A percentile compares a stretch with the other conserved stretches of the same genome.
phyloP scores from a whole-genome alignment of 30 jellyfish, hydroid and myxozoan species.

The Hydra vulgaris region DNA sequence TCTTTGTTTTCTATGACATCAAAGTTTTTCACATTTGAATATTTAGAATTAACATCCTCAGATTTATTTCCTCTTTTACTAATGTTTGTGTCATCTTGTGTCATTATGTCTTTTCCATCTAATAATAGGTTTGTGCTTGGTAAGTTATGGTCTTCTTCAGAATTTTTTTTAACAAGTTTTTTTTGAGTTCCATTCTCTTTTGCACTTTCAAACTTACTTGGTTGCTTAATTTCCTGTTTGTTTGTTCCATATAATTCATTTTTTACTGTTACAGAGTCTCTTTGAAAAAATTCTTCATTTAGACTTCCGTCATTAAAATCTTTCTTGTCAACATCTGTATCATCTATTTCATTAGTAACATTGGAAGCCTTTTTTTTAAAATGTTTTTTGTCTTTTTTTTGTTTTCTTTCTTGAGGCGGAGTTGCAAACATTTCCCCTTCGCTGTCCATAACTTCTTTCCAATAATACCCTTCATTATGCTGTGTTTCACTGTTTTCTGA shows the following conservation, averaged over 20 bases:
- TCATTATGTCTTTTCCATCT: neutral
- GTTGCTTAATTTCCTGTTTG: too few relatives aligned
- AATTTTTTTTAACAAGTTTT: neutral
- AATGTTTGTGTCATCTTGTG: neutral
- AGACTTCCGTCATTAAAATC: too few relatives aligned
- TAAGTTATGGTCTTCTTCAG: neutral
- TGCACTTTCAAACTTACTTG: too few relatives aligned
- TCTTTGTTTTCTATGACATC: neutral
- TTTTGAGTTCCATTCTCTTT: too few relatives aligned
- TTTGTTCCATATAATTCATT: too few relatives aligned
- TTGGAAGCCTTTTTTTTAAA: neutral
- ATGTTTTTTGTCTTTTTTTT: neutral
- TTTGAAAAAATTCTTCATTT: too few relatives aligned
- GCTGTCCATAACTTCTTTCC: constrained; percentile 6
- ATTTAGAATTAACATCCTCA: neutral
- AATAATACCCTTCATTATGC: neutral
- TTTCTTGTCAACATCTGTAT: constrained; percentile 13
- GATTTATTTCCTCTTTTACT: neutral
- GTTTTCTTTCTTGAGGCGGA: constrained; percentile 11
- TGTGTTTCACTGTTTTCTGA: neutral
- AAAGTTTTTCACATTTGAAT: neutral
- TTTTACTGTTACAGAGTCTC: too few relatives aligned
- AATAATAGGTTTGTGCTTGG: neutral
- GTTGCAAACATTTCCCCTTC: constrained; percentile 2
- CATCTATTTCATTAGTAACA: constrained; percentile 4